These are phyloP conservation scores for Dinoponera quadriceps DNA, from an alignment of 1,140 invertebrate genomes.

Conservation along the genomic window DNA sequence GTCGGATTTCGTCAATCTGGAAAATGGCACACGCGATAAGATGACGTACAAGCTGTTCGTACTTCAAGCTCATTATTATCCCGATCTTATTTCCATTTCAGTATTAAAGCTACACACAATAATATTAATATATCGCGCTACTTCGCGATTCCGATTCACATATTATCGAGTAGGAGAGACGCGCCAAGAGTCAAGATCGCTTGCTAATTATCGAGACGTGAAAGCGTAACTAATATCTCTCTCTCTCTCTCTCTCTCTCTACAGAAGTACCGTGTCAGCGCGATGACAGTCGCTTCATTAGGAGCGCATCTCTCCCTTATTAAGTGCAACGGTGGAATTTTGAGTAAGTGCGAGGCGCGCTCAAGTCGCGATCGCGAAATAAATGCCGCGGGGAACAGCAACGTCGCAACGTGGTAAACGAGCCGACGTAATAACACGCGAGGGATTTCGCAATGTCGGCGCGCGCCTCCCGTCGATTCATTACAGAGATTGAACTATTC, in stretches of 20 bases:
- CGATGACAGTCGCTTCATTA: too few species aligned
- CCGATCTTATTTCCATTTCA: too few species aligned
- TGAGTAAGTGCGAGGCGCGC: neutral
- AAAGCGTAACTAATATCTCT: neutral
- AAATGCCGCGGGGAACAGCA: slow-evolving; percentile 11
- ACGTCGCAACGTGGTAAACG: neutral
- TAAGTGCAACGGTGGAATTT: neutral
- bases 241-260: too few species aligned
- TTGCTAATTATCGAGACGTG: neutral
- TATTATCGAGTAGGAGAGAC: neutral
- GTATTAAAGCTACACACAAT: too few species aligned
- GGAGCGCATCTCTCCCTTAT: too few species aligned
- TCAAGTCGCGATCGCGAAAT: neutral
- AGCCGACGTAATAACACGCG: slow-evolving; percentile 31
- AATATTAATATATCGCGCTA: too few species aligned
- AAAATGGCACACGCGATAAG: slow-evolving; percentile 17
- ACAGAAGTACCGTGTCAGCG: too few species aligned
- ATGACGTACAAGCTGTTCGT: neutral
- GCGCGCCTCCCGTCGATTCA: slow-evolving; percentile 26
- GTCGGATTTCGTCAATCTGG: slow-evolving; percentile 47
- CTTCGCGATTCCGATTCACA: neutral
- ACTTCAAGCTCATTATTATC: neutral
- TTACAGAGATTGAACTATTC: slow-evolving; percentile 49
- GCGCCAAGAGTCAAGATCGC: neutral
- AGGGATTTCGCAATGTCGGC: slow-evolving; percentile 25